phyloP scores from a whole-genome alignment of 2,113 vertebrate genomes.

The Lagopus leucura region DNA sequence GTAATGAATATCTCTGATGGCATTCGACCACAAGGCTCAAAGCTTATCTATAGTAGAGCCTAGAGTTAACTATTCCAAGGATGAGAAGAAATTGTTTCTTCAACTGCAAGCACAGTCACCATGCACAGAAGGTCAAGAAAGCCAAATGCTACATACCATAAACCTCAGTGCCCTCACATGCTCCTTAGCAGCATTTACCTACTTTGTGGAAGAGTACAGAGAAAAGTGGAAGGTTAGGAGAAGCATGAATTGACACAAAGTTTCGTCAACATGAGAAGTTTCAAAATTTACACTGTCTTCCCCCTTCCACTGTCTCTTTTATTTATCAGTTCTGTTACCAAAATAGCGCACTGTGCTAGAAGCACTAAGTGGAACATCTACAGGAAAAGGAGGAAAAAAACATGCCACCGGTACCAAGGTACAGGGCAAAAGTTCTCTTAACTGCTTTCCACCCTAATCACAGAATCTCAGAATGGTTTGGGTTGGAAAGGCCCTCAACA shows the following conservation, averaged over 20 bases:
- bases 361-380: neutral
- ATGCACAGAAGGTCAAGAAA: neutral
- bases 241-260: neutral
- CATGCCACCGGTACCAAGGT: neutral
- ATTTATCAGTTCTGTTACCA: neutral
- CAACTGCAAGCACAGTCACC: neutral
- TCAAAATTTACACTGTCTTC: neutral
- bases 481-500: neutral
- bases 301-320: neutral
- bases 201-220: neutral
- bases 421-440: neutral
- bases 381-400: neutral
- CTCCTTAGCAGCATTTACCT: neutral
- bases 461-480: neutral
- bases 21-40: neutral
- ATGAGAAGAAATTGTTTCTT: neutral
- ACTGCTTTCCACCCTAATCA: neutral
- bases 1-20: neutral
- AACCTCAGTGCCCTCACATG: rapidly evolving
- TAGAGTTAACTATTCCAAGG: neutral
- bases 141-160: neutral
- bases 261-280: neutral
- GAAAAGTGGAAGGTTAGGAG: neutral
- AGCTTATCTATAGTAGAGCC: neutral
- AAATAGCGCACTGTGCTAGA: neutral